These are phyloP conservation scores for Phalanger gymnotis DNA, from an alignment of 2,797 vertebrate species.

Conservation along the genomic window DNA sequence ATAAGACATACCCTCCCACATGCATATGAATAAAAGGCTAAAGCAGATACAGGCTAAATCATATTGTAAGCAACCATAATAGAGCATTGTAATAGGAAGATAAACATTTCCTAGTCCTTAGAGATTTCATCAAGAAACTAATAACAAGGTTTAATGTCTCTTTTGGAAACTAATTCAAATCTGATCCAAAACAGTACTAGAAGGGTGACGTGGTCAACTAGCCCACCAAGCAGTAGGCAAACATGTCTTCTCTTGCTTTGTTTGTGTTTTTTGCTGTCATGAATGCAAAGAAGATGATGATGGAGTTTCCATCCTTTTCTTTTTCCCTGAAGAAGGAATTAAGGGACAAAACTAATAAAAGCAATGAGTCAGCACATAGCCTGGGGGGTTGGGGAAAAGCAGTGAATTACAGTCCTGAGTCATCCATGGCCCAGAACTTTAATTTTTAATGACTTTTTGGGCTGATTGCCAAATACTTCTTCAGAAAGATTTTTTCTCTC, in stretches of 20 bases:
- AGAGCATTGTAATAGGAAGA: background rate
- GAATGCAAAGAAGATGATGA: background rate
- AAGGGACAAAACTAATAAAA: too few relatives aligned
- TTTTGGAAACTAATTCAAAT: constrained; percentile 45
- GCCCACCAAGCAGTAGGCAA: background rate
- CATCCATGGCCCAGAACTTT: background rate
- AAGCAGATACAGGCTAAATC: background rate
- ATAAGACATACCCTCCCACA: background rate
- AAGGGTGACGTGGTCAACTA: background rate
- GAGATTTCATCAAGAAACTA: constrained; percentile 50
- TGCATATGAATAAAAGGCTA: background rate
- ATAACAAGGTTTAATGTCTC: constrained; percentile 17
- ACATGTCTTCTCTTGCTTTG: background rate
- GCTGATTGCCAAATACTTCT: background rate
- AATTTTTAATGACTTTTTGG: background rate
- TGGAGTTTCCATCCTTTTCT: background rate
- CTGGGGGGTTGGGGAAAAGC: background rate
- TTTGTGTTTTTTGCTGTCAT: background rate
- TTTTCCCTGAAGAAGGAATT: background rate
- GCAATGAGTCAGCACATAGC: background rate
- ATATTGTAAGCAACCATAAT: background rate
- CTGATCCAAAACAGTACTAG: background rate
- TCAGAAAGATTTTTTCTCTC: background rate
- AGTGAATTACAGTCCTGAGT: background rate
- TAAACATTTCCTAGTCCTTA: constrained; percentile 37